Evolutionary conservation across 2,888 invertebrate genomes (phyloP).

Genomic region (Cryptophagus acutangulus): DNA sequence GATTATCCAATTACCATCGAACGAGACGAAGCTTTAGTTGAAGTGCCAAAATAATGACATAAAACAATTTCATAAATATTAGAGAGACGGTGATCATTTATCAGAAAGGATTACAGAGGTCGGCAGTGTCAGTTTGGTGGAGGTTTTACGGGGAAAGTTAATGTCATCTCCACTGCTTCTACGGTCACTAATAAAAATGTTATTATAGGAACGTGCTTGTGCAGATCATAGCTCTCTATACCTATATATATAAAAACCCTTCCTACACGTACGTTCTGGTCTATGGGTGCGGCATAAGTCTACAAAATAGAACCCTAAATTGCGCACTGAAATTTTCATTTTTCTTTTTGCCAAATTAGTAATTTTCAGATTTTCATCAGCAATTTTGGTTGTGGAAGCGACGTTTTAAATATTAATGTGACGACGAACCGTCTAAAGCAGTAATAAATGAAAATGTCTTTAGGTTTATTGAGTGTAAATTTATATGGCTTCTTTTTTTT

Average conservation of each 20-base stretch:
- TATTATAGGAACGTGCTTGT: slow-evolving; percentile 43
- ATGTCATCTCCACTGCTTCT: slow-evolving; percentile 43
- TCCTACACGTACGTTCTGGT: slow-evolving; percentile 21
- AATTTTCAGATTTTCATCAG: no score
- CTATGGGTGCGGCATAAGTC: slow-evolving; percentile 10
- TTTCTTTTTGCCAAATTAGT: no score
- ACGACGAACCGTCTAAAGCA: slow-evolving; percentile 13
- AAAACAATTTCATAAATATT: slow-evolving; percentile 38
- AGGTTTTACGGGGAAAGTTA: slow-evolving; percentile 41
- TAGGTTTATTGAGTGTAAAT: slow-evolving; percentile 28
- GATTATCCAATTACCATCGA: no score
- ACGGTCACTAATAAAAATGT: slow-evolving; percentile 45
- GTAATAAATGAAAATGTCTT: slow-evolving; percentile 22
- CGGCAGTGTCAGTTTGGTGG: slow-evolving; percentile 36
- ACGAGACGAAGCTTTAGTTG: no score
- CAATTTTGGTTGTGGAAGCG: slow-evolving; percentile 11
- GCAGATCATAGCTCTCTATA: slow-evolving; percentile 27
- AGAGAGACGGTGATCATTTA: slow-evolving; percentile 35
- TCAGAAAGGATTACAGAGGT: slow-evolving; percentile 38
- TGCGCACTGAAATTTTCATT: slow-evolving; percentile 22
- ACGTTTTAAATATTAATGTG: no score
- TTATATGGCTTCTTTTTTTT: slow-evolving; percentile 29
- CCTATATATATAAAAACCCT: no score
- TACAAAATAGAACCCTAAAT: slow-evolving; percentile 21
- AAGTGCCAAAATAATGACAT: no score